Percentiles rank a stretch among this genome's conserved stretches.
Evolutionary conservation across 1,140 invertebrate species (phyloP).

Genomic region (Phymastichus coffea): DNA sequence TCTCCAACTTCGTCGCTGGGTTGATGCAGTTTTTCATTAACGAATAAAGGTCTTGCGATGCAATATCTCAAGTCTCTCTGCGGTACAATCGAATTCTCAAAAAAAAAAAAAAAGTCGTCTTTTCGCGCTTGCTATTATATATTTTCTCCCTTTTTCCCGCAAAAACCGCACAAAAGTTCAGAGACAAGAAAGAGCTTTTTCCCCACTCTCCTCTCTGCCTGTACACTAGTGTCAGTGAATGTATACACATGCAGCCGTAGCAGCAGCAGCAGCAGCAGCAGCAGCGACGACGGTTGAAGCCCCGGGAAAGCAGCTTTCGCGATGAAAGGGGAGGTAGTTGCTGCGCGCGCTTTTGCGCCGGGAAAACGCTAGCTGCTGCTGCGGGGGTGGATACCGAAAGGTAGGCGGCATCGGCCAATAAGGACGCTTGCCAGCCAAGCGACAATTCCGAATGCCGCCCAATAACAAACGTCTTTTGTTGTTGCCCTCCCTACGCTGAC

Average conservation of each 20-base stretch:
- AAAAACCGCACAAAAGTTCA: too few species aligned
- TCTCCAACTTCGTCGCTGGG: too few species aligned
- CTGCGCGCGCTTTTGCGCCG: too few species aligned
- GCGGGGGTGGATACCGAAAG: not conserved
- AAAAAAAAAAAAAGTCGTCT: too few species aligned
- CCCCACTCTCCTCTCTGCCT: too few species aligned
- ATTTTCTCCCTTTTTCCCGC: too few species aligned
- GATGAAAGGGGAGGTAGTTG: not conserved
- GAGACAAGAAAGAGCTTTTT: too few species aligned
- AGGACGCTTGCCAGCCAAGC: constrained; percentile 51
- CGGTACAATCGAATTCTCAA: too few species aligned
- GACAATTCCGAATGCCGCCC: constrained; percentile 57
- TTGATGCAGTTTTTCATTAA: too few species aligned
- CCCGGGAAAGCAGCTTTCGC: not conserved
- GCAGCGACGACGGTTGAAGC: not conserved
- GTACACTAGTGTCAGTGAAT: not conserved
- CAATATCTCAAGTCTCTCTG: too few species aligned
- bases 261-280: not conserved
- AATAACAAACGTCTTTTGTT: constrained; percentile 61
- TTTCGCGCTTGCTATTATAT: too few species aligned
- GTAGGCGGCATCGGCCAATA: constrained; percentile 49
- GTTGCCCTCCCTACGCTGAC: constrained; percentile 35
- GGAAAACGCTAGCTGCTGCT: not conserved
- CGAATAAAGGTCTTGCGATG: too few species aligned
- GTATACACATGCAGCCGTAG: not conserved